Evolutionary conservation across 2,888 invertebrate genomes (phyloP), one percentile per base, ranked within the genome.

Genomic region (Campoletis raptor): DNA sequence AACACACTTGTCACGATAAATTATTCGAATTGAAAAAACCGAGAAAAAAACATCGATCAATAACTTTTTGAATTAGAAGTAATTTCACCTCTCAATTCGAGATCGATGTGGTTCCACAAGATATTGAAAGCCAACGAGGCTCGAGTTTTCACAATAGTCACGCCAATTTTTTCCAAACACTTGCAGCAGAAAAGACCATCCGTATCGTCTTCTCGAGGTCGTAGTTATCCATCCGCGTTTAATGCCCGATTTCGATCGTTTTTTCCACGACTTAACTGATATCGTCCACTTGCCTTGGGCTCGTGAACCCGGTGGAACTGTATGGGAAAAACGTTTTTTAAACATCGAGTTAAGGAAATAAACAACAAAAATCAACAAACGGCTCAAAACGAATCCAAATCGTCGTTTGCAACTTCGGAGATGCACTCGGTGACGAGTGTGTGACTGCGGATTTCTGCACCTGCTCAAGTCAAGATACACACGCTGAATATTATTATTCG

Each of bases 41-140:
- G 7, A 12, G 24, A 18, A 74, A 74, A 15, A 74, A 74, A 18
- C 0, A 2, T 1, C 2, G 24, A 18, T 9, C 9, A 42, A 7
- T 30, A 18, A 10, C 18, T 8, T 0, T 12, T 10, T n/a, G 0
- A 36, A 24, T 30, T n/a, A 4, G 2, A 72, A 72, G 64, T 64
- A 77, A 64, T 36, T 36, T 89, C 88, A 92, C 92, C 92, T 92
- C 84, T 92, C 92, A 70, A 90, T 85, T 91, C 89, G 91, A n/a
- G 90, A 86, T 61, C 90, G 86, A 6, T 78, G n/a, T 3, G 88
- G 73, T 45, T 92, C 90, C 45, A 81, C 87, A 69, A 92, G 87
- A 78, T 92, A 92, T 57, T 90, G 90, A 61, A 90, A 91, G 1
- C 92, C 91, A 6, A 82, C 89, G 45, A 92, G 81, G 72, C 90